Conservation (phyloP, 2,113 vertebrate species). For the Stomatorhinus ivindoensis region DNA sequence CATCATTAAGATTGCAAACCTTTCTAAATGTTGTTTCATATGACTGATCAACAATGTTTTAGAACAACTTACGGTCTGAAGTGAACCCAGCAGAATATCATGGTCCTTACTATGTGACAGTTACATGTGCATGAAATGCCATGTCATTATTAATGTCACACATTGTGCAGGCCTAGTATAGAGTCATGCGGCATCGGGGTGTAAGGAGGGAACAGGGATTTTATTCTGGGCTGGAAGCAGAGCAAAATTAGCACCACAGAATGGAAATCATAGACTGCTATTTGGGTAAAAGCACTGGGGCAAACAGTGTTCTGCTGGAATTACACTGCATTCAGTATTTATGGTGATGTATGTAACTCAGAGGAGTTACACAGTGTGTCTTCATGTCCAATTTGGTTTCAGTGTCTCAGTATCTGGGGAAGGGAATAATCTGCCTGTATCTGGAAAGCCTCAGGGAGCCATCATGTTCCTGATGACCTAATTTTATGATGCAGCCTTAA, state of each 20-base stretch:
- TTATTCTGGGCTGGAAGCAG: background rate
- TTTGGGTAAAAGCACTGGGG: background rate
- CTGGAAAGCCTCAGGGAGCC: background rate
- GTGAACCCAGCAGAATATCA: too few species aligned
- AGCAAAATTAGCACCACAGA: background rate
- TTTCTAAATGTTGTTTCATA: too few species aligned
- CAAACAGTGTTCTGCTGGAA: background rate
- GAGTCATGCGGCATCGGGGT: background rate
- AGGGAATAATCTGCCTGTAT: background rate
- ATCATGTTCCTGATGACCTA: background rate
- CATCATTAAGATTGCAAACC: too few species aligned
- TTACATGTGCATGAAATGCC: background rate
- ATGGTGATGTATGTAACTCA: background rate
- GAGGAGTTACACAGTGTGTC: background rate
- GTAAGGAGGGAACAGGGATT: background rate
- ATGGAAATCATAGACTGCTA: background rate
- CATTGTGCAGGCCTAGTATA: background rate
- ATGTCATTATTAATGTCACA: background rate
- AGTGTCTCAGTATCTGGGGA: background rate
- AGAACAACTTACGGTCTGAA: too few species aligned
- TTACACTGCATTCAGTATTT: background rate
- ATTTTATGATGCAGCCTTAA: background rate
- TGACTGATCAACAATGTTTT: too few species aligned
- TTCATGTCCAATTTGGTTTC: background rate
- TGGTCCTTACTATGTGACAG: background rate